A percentile compares a stretch with the other conserved stretches of the same genome.
Conservation (phyloP, 2,888 invertebrate genomes). For the Microplitis deprimator region DNA sequence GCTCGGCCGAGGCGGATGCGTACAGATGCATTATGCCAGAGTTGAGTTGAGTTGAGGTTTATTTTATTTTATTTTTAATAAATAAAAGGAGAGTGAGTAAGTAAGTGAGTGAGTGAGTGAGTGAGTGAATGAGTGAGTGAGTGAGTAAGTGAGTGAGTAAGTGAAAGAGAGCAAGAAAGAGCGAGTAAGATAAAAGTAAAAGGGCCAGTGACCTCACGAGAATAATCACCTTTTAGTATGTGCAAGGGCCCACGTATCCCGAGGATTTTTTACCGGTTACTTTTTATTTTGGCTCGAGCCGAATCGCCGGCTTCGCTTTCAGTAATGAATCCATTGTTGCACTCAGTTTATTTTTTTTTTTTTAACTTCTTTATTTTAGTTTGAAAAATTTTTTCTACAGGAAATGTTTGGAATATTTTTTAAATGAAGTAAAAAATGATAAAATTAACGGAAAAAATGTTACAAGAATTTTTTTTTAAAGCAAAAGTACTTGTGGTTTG, state of each 20-base stretch:
- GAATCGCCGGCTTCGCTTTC: conserved; percentile 42
- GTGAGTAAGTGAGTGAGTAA: no score
- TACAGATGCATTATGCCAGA: conserved; percentile 38
- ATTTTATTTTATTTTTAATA: conserved; percentile 1
- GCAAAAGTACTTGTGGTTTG: no score
- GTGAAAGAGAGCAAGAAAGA: conserved; percentile 12
- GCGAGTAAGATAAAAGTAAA: neutral
- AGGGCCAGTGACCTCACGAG: conserved; percentile 14
- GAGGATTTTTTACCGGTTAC: neutral
- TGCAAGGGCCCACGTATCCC: neutral
- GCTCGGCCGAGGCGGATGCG: conserved; percentile 33
- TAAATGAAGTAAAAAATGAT: no score
- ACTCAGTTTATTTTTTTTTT: no score
- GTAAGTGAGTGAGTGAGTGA: no score
- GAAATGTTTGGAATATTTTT: no score
- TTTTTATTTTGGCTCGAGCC: no score
- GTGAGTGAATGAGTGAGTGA: no score
- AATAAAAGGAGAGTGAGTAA: conserved; percentile 7
- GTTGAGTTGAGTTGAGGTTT: conserved; percentile 8
- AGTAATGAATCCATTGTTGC: conserved; percentile 56
- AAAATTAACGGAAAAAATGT: no score
- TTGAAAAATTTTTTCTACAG: no score
- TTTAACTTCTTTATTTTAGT: no score
- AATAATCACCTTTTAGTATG: neutral
- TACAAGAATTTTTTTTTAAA: no score